phyloP scores from a whole-genome alignment of 1,140 invertebrate genomes.

The Ceratosolen fusciceps region DNA sequence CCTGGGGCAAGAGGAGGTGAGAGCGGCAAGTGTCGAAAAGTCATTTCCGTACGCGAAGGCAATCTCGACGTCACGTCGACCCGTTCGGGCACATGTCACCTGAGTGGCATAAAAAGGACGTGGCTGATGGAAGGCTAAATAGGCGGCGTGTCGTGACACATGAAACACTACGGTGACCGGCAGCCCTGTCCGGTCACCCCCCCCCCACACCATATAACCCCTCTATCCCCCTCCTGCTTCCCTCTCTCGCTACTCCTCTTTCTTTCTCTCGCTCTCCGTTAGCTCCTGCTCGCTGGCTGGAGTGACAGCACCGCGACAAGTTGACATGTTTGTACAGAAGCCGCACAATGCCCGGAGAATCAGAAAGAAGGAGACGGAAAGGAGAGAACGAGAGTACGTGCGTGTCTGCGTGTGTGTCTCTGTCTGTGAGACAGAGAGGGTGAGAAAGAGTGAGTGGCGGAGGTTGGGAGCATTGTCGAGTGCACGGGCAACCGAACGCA shows the following conservation, averaged over 20 bases:
- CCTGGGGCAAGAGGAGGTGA: neutral
- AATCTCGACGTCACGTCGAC: slow-evolving; percentile 2
- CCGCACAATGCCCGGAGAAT: slow-evolving; percentile 45
- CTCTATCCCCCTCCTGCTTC: neutral
- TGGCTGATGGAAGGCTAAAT: slow-evolving; percentile 65
- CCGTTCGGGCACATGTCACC: slow-evolving; percentile 52
- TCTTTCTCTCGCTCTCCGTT: neutral
- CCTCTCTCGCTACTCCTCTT: neutral
- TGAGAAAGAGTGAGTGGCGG: neutral
- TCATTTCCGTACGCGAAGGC: slow-evolving; percentile 51
- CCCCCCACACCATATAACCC: neutral
- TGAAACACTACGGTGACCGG: slow-evolving; percentile 54
- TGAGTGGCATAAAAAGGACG: slow-evolving; percentile 61
- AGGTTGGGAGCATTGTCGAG: neutral
- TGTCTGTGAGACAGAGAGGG: neutral
- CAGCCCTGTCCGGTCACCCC: slow-evolving; percentile 41
- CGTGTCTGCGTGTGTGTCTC: too few species aligned
- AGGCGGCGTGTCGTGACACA: slow-evolving; percentile 60
- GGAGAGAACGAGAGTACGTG: neutral
- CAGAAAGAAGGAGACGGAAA: slow-evolving; percentile 13
- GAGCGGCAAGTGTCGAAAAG: slow-evolving; percentile 52
- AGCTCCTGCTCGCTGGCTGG: slow-evolving; percentile 42
- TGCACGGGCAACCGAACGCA: neutral
- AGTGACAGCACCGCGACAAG: slow-evolving; percentile 64
- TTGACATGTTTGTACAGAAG: slow-evolving; percentile 67